Evolutionary conservation across 2,888 invertebrate species (phyloP).

Genomic region (Hyles lineata): DNA sequence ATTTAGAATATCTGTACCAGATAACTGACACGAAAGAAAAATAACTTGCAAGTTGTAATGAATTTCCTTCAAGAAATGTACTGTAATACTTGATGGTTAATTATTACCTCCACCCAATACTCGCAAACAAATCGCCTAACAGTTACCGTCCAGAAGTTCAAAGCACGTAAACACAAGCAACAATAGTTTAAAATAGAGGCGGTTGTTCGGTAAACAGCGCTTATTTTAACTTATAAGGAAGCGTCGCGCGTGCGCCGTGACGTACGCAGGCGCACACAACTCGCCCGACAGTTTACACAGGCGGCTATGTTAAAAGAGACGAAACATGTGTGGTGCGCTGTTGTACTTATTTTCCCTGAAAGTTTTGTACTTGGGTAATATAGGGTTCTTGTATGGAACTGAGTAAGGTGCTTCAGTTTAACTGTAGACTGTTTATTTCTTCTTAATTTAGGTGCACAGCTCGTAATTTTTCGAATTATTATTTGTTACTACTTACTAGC

Average conservation of each 20-base stretch:
- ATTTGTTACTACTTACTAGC: no score
- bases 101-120: no score
- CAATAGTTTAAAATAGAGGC: slow-evolving; percentile 29
- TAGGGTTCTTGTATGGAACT: not conserved
- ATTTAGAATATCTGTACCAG: no score
- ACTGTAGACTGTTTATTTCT: no score
- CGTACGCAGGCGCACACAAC: slow-evolving; percentile 15
- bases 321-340: slow-evolving; percentile 13
- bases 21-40: no score
- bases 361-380: not conserved
- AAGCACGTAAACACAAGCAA: slow-evolving; percentile 22
- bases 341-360: not conserved
- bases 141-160: slow-evolving; percentile 20
- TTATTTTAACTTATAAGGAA: slow-evolving; percentile 32
- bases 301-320: slow-evolving; percentile 22
- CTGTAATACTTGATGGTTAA: no score
- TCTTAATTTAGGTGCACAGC: no score
- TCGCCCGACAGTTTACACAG: slow-evolving; percentile 8
- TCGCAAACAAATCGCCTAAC: not conserved
- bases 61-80: no score
- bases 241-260: slow-evolving; percentile 7
- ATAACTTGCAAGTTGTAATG: no score
- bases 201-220: slow-evolving; percentile 5
- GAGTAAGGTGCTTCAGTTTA: no score
- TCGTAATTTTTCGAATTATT: no score